Percentiles rank a stretch among this genome's conserved stretches.
Evolutionary conservation across 2,888 invertebrate genomes (phyloP).

Genomic region (Tachina fera): DNA sequence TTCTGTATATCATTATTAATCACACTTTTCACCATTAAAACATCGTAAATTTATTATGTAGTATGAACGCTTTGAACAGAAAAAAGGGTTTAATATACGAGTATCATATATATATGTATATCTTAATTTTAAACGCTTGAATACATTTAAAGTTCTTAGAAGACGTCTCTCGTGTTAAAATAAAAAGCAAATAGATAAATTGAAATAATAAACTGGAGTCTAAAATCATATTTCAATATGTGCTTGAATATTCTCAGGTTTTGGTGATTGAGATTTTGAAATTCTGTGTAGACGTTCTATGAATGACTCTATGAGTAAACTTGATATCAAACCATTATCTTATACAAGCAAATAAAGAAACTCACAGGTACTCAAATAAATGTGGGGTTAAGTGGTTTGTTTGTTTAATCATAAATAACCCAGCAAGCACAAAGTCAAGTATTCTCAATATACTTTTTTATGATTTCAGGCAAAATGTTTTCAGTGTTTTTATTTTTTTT

Average conservation of each 20-base stretch:
- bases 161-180: not conserved
- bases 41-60: no score
- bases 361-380: not conserved
- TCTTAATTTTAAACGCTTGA: no score
- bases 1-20: no score
- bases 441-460: no score
- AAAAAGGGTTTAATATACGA: not conserved
- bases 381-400: conserved; percentile 58
- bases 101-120: not conserved
- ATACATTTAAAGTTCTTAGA: not conserved
- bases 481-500: no score
- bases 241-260: no score
- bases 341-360: not conserved
- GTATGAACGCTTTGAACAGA: not conserved
- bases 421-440: no score
- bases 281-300: conserved; percentile 1
- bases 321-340: conserved; percentile 56
- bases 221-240: conserved; percentile 15
- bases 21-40: no score
- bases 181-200: not conserved
- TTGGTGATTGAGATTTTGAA: conserved; percentile 47
- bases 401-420: conserved; percentile 52
- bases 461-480: no score
- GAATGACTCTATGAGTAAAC: conserved; percentile 38
- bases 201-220: conserved; percentile 27